Percentiles rank a stretch among this genome's conserved stretches.
Conservation (phyloP, 2,888 invertebrate genomes). For the Microctonus brassicae region DNA sequence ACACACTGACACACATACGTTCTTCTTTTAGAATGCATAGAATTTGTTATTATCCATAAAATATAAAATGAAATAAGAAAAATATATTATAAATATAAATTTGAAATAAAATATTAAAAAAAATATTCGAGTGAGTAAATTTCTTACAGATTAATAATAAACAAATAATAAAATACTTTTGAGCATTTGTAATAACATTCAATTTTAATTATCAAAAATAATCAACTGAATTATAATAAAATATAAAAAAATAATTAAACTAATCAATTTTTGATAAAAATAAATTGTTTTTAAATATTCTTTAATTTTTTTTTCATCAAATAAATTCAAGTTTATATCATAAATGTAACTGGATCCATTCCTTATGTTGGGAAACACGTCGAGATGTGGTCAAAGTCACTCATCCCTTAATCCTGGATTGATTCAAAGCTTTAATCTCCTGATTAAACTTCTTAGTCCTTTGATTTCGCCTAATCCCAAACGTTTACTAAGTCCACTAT, state of each 20-base stretch:
- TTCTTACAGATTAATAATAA: no score
- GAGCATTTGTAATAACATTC: no score
- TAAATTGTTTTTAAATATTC: no score
- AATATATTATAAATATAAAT: conserved; percentile 3
- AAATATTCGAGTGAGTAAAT: no score
- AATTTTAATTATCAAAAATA: no score
- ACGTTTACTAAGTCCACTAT: not conserved
- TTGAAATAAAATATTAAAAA: conserved; percentile 7
- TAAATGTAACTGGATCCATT: no score
- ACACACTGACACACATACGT: conserved; percentile 22
- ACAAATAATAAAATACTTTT: no score
- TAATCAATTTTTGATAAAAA: no score
- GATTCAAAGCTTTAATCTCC: conserved; percentile 51
- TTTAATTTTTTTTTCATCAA: no score
- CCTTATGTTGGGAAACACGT: conserved; percentile 2
- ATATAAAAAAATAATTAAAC: no score
- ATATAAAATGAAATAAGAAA: not conserved
- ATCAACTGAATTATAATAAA: no score
- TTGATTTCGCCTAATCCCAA: conserved; percentile 45
- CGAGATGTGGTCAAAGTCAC: conserved; percentile 41
- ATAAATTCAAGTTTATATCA: no score
- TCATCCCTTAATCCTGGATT: conserved; percentile 55
- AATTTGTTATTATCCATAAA: conserved; percentile 43
- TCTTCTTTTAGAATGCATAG: conserved; percentile 46
- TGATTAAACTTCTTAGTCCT: conserved; percentile 47